Evolutionary conservation across 2,888 invertebrate species (phyloP), one percentile per base, ranked within the genome.

Genomic region (Lasiommata megera): DNA sequence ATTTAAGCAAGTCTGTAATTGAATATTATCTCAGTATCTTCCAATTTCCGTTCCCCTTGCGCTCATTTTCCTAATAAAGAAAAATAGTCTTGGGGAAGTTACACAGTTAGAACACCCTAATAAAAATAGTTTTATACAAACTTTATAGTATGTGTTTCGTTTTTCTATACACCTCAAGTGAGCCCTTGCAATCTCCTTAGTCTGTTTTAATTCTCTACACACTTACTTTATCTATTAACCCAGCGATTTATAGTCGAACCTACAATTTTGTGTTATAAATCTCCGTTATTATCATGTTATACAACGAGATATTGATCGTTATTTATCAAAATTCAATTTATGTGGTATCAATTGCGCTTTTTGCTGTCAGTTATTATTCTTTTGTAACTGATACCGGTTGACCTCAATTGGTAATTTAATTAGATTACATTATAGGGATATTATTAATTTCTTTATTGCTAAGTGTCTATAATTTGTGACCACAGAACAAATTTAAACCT

Each of bases 261-360:
- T 43, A 12, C 43, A 43, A 43, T 43, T 44, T 44, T 14, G 14
- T 8, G 44, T 44, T 11, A 44, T 50, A 23, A 48, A 34, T 48
- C 37, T 34, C 14, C 11, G 48, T 36, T 48, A 48, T 23, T 44
- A 48, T 55, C 48, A 41, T 48, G 23, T 28, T 38, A 28, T 29
- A 44, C 44, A 3, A 3, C 12, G 11, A 14, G 17, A 18, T 37
- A 46, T 37, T 37, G 44, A 54, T 53, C 34, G 23, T 46, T 44
- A 50, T 46, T 44, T 54, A 46, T 44, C 16, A 56, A 56, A 56
- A 56, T 43, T 43, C 38, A 34, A 56, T 56, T 50, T 34, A 31
- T 40, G 43, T 43, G 40, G 31, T 43, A 50, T 41, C 48, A 38
- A 23, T 23, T 34, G 11, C 16, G 14, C 16, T 55, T 55, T 55